Conservation (phyloP, 2,888 invertebrate species). For the Onthophagus sagittarius region DNA sequence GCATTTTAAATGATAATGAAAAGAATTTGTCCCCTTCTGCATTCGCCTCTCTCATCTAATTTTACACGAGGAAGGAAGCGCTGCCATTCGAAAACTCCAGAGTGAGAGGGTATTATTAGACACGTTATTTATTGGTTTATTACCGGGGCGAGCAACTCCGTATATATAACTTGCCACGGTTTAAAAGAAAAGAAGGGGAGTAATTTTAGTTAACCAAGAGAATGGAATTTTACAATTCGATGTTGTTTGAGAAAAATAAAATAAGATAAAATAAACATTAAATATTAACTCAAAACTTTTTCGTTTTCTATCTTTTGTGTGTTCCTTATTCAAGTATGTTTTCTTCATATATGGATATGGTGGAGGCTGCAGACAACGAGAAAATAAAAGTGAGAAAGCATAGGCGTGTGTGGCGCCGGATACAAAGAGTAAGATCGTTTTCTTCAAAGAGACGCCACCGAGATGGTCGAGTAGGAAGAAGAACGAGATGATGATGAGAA, state of each 20-base stretch:
- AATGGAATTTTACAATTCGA: neutral
- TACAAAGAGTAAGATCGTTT: neutral
- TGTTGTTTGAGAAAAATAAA: neutral
- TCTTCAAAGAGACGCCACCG: neutral
- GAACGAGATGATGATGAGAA: neutral
- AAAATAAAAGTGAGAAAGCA: neutral
- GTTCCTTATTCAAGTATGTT: neutral
- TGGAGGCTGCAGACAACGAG: neutral
- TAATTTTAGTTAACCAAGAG: constrained; percentile 4
- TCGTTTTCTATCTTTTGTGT: neutral
- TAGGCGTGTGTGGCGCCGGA: neutral
- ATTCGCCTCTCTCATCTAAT: constrained; percentile 34
- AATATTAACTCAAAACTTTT: neutral
- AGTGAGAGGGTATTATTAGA: constrained; percentile 39
- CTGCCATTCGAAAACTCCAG: constrained; percentile 33
- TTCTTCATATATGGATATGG: neutral
- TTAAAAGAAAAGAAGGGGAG: neutral
- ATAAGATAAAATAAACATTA: too few relatives aligned
- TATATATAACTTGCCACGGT: constrained; percentile 3
- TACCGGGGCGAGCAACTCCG: constrained; percentile 28
- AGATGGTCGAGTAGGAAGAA: neutral
- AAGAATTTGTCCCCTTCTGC: neutral
- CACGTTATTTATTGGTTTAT: constrained; percentile 44
- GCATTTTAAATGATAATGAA: neutral
- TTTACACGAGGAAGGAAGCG: constrained; percentile 42